Evolutionary conservation across 2,888 invertebrate genomes (phyloP), one percentile per base, ranked within the genome.

Genomic region (Trypoxylon attenuatum): DNA sequence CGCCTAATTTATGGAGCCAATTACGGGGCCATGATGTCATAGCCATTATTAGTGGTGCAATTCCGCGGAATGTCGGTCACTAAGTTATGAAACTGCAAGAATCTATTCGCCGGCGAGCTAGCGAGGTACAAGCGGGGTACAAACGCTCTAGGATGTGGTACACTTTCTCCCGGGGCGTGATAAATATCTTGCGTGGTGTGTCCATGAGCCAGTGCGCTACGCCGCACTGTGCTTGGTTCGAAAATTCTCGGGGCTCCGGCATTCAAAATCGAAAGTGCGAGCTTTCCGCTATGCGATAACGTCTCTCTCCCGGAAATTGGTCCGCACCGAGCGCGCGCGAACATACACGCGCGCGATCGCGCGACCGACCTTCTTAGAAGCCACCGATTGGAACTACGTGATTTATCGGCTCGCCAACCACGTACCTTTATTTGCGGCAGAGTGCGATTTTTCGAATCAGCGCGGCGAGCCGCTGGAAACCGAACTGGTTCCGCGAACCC

Each of bases 71-170:
- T 84, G 82, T 84, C 83, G 84, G 84, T 82, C 83, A 82, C 73
- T 80, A 77, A 82, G 84, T 84, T 84, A 84, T 82, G 84, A 84
- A 84, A 84, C 79, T 82, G 75, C 77, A 82, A 73, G 83, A 80
- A 83, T 84, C 81, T 80, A 83, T 83, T 82, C 71, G 70, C 74
- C 60, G 71, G 64, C 61, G 49, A n/a, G n/a, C n/a, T n/a, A n/a
- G n/a, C n/a, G n/a, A n/a, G n/a, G n/a, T n/a, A n/a, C n/a, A n/a
- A 53, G 65, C 66, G 57, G 59, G 56, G 42, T 54, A 52, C n/a
- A n/a, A n/a, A n/a, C n/a, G n/a, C 61, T 76, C 58, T 71, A 71
- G n/a, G n/a, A n/a, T 77, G 77, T 70, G 77, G 79, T 81, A 78
- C 77, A 82, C 83, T 83, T 82, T 82, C 83, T 82, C 82, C 74